phyloP scores from a whole-genome alignment of 2,888 invertebrate species.

The Diabrotica balteata region DNA sequence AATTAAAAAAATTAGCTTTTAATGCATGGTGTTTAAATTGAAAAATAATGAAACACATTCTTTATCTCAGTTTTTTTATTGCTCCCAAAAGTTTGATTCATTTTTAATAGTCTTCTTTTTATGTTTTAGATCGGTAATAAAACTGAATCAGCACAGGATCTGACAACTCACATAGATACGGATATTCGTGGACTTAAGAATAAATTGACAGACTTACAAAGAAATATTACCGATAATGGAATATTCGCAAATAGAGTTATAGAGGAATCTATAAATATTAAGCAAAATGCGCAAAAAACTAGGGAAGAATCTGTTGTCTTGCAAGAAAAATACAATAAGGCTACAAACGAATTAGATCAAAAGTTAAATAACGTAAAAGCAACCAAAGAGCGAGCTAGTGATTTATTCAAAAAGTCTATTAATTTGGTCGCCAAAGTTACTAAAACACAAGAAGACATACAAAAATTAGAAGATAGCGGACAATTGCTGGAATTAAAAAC shows the following conservation, averaged over 20 bases:
- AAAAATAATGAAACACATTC: too few species aligned
- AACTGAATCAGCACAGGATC: constrained; percentile 79
- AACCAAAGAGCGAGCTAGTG: constrained; percentile 80
- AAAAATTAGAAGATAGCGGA: constrained; percentile 49
- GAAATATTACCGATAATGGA: constrained; percentile 82
- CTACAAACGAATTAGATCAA: constrained; percentile 73
- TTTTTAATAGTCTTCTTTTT: background rate
- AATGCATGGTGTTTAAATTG: too few species aligned
- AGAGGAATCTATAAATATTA: constrained; percentile 76
- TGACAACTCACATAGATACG: constrained; percentile 79
- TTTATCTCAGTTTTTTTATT: too few species aligned
- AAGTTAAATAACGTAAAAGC: constrained; percentile 79
- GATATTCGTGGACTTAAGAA: constrained; percentile 76
- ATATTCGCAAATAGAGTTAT: constrained; percentile 82
- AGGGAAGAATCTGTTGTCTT: constrained; percentile 70
- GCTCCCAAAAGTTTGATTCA: too few species aligned
- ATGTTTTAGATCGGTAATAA: constrained; percentile 76
- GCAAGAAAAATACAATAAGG: constrained; percentile 74
- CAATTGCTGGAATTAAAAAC: constrained; percentile 60
- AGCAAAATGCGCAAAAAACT: constrained; percentile 74
- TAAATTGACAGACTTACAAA: constrained; percentile 78
- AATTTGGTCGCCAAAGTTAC: constrained; percentile 71
- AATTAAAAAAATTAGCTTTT: too few species aligned
- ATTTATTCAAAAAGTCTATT: constrained; percentile 79
- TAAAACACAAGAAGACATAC: constrained; percentile 54